Conservation (phyloP, 1,140 invertebrate genomes). For the Ganaspis sp. region DNA sequence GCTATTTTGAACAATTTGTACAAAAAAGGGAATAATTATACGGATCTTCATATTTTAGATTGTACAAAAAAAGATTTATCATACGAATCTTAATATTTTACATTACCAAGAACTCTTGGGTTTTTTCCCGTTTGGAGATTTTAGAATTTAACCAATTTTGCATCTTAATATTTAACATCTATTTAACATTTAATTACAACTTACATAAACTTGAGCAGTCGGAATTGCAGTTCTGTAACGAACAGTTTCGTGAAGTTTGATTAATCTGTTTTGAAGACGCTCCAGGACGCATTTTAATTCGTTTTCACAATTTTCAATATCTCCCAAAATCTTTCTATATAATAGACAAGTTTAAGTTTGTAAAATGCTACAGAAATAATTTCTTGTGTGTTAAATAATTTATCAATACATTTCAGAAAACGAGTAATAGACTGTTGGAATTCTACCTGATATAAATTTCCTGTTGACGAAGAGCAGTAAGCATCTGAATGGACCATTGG, state of each 20-base stretch:
- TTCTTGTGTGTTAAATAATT: background rate
- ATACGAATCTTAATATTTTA: background rate
- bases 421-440: too few relatives aligned
- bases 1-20: too few relatives aligned
- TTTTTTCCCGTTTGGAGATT: too few relatives aligned
- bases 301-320: conserved; percentile 76
- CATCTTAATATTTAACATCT: too few relatives aligned
- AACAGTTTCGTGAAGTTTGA: conserved; percentile 78
- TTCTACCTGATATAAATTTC: conserved; percentile 78
- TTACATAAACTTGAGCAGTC: conserved; percentile 80
- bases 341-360: conserved; percentile 33
- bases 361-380: background rate
- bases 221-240: conserved; percentile 80
- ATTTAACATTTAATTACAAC: too few relatives aligned
- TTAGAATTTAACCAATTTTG: too few relatives aligned
- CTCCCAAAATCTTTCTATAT: conserved; percentile 77
- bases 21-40: too few relatives aligned
- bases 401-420: background rate
- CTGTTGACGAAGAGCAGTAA: conserved; percentile 79
- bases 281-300: conserved; percentile 72
- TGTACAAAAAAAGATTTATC: too few relatives aligned
- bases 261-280: conserved; percentile 71
- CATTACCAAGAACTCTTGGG: background rate
- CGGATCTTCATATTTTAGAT: too few relatives aligned
- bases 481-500: conserved; percentile 74